Evolutionary conservation across 2,113 vertebrate species (phyloP), one percentile per base, ranked within the genome.

Genomic region (Chinchilla lanigera): DNA sequence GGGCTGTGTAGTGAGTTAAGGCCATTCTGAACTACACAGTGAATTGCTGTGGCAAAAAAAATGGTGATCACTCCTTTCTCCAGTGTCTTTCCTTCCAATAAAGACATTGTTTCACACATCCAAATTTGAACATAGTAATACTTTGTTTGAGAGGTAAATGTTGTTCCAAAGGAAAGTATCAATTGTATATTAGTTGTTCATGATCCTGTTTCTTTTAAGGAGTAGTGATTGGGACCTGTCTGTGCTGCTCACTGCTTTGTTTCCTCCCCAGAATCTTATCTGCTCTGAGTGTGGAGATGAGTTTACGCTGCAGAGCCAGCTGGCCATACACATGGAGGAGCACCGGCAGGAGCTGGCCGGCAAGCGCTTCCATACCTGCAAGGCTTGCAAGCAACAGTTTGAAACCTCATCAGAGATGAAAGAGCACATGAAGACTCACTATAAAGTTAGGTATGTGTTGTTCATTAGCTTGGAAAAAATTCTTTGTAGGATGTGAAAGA

Each of bases 261-360:
- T 98, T 47, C 95, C 63, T 96, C 97, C 95, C 71, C 96, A 99
- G 99, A 99, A 99, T 97, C 98, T 99, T 96, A 99, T 99, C 98
- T 99, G 99, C 93, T 98, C 98, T 2, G 99, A 99, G 98, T 99
- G 99, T 52, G 99, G 99, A 54, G 99, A 99, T 98, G 99, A 99
- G 98, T 99, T 99, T 88, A 98, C 99, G 33, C 99, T 99, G 92
- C 99, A 99, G 98, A 99, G 99, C 98, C 99, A 99, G 98, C 99
- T 99, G 93, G 99, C 99, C 26, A 96, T 99, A 75, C 99, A 99
- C 97, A 98, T 99, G 98, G 99, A 99, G 96, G 99, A 99, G 92
- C 99, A 99, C 98, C 99, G 99, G 16, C 99, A 99, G 92, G 99
- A 99, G 96, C 94, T 99, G 97, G 98, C 99, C 0, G 99, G 99